These are phyloP conservation scores for Stichopus chloronotus DNA, from an alignment of 35 echinoderm and acorn worm species.

Conservation along the genomic window DNA sequence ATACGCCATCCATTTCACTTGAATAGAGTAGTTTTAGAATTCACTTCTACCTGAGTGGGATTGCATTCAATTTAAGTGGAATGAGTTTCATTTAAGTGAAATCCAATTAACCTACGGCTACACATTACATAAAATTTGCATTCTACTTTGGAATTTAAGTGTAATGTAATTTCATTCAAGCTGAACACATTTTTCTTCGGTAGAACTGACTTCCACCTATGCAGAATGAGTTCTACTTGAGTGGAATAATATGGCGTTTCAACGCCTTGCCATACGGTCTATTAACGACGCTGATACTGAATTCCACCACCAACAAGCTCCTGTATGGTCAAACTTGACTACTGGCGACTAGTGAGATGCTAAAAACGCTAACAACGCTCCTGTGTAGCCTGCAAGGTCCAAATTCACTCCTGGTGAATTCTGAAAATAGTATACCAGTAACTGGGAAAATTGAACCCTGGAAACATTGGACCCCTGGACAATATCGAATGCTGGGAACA, in stretches of 20 bases:
- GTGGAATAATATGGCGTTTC: not conserved
- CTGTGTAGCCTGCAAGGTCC: not conserved
- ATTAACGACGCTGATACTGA: not conserved
- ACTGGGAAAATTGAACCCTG: slow-evolving; percentile 6
- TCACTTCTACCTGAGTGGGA: no score
- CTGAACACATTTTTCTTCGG: no score
- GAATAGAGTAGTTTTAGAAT: no score
- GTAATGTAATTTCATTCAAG: no score
- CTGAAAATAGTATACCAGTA: not conserved
- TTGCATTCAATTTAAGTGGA: no score
- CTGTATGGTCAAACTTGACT: not conserved
- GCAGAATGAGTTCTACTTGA: not conserved
- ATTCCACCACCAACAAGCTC: not conserved
- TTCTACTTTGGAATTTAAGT: no score
- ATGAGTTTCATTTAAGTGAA: no score
- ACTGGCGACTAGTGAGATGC: not conserved
- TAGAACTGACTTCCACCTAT: no score
- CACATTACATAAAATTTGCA: no score
- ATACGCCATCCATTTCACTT: no score
- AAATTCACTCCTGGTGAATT: not conserved
- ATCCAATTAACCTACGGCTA: no score
- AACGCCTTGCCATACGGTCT: not conserved
- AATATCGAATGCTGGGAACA: not conserved
- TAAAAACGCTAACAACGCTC: not conserved
- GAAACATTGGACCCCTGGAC: not conserved